Evolutionary conservation across 2,113 vertebrate species (phyloP), one percentile per base, ranked within the genome.

Genomic region (Nycticebus coucang): DNA sequence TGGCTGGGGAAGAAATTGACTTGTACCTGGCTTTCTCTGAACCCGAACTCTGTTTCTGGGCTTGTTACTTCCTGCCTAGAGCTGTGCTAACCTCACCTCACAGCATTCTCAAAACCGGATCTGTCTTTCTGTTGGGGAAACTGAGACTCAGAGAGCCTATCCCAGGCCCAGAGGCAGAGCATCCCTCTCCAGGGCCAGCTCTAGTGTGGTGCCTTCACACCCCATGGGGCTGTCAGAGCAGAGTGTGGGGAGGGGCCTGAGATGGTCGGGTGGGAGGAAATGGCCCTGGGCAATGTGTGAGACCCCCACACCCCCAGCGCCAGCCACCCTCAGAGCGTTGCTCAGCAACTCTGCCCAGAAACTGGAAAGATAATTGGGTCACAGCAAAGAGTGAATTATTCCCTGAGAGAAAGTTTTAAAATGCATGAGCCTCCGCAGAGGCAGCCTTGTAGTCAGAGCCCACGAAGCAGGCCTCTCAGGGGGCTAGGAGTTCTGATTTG

Each of bases 51-150:
- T 53, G 9, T 68, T 77, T 78, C 60, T 33, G 12, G 8, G 41
- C 10, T 8, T n/a, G 19, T 45, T 0, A 8, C 71, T 17, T 59
- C 1, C 10, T 45, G 28, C 10, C 7, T 4, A 12, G 62, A 8
- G 14, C 2, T 28, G 5, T 3, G 24, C 33, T 53, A 7, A n/a
- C 7, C 11, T 2, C 0, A 5, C 18, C 19, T 66, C 24, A 11
- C 11, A 35, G 37, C 19, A 11, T 33, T n/a, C 30, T n/a, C 45
- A n/a, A 7, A 30, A 33, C 14, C 72, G 21, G 72, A 4, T 21
- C 13, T 8, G 5, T 4, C 60, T n/a, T 28, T 15, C 45, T 21
- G 12, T 7, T 15, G 26, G 79, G 69, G 45, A 89, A 37, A n/a
- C 59, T 2, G 45, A 53, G 50, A 35, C 37, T 53, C 72, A 37